These are phyloP conservation scores for Botrylloides violaceus DNA, from an alignment of 23 tunicate species.

Conservation along the genomic window DNA sequence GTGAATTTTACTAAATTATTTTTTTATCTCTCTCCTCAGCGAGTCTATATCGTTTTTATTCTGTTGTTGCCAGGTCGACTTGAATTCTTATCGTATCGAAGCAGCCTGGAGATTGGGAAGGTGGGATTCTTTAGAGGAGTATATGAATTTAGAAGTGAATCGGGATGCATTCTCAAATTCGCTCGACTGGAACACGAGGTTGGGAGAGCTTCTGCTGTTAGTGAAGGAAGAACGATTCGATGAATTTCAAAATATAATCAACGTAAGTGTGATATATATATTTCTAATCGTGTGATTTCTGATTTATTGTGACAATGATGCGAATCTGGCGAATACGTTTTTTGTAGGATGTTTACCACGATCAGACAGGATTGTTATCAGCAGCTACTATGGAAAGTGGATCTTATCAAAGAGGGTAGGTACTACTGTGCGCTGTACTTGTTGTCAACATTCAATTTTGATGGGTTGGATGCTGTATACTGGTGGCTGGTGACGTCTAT, in stretches of 20 bases:
- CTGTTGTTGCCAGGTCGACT: constrained; percentile 34
- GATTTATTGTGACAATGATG: neutral
- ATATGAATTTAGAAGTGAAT: constrained; percentile 10
- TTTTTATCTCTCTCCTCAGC: no score
- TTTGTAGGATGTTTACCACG: constrained; percentile 52
- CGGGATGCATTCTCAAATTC: neutral
- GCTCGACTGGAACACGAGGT: constrained; percentile 51
- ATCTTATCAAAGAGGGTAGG: constrained; percentile 83
- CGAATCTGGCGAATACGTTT: neutral
- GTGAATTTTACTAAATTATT: no score
- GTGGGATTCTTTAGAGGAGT: constrained; percentile 62
- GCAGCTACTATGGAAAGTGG: constrained; percentile 81
- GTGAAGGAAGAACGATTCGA: constrained; percentile 42
- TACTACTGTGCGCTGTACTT: neutral
- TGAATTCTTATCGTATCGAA: constrained; percentile 48
- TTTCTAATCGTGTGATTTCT: neutral
- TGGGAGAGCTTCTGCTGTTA: constrained; percentile 53
- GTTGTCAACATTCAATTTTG: neutral
- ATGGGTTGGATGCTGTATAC: no score
- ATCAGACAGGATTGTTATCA: constrained; percentile 62
- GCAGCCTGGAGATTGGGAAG: constrained; percentile 91
- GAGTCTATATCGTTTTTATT: no score
- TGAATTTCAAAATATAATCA: constrained; percentile 31
- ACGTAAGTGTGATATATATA: constrained; percentile 29
- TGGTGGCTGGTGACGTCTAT: no score